Evolutionary conservation across 2,888 invertebrate species (phyloP).

Genomic region (Cheilosia urbana): DNA sequence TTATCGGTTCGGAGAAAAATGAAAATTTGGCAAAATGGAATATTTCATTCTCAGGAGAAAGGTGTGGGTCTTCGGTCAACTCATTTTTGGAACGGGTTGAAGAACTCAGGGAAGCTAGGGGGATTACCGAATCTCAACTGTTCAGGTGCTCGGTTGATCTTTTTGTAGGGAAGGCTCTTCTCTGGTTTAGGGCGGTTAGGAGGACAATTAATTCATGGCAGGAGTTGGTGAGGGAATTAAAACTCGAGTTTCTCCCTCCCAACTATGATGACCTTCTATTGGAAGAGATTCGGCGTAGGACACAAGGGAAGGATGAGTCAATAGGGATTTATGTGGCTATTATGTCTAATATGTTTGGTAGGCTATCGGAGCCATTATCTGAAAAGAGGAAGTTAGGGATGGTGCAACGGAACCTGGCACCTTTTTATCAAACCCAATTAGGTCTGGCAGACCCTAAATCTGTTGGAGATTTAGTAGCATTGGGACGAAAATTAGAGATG

Average conservation of each 20-base stretch:
- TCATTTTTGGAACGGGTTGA: too few relatives aligned
- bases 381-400: background rate
- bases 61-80: too few relatives aligned
- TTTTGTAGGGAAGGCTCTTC: slow-evolving; percentile 7
- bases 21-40: background rate
- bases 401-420: background rate
- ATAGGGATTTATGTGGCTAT: slow-evolving; percentile 9
- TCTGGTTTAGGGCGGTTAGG: slow-evolving; percentile 19
- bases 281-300: slow-evolving; percentile 16
- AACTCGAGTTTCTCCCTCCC: slow-evolving; percentile 8
- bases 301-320: slow-evolving; percentile 7
- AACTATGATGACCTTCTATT: slow-evolving; percentile 27
- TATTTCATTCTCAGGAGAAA: background rate
- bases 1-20: background rate
- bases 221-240: slow-evolving; percentile 7
- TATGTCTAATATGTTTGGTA: slow-evolving; percentile 3
- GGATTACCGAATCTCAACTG: background rate
- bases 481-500: background rate
- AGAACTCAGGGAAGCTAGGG: too few relatives aligned
- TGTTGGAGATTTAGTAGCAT: background rate
- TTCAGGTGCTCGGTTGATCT: background rate
- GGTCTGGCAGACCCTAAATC: background rate
- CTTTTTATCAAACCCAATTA: slow-evolving; percentile 1
- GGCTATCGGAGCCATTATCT: slow-evolving; percentile 9
- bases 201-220: background rate